Evolutionary conservation across 2,113 vertebrate species (phyloP).

Genomic region (Tetraodon nigroviridis): DNA sequence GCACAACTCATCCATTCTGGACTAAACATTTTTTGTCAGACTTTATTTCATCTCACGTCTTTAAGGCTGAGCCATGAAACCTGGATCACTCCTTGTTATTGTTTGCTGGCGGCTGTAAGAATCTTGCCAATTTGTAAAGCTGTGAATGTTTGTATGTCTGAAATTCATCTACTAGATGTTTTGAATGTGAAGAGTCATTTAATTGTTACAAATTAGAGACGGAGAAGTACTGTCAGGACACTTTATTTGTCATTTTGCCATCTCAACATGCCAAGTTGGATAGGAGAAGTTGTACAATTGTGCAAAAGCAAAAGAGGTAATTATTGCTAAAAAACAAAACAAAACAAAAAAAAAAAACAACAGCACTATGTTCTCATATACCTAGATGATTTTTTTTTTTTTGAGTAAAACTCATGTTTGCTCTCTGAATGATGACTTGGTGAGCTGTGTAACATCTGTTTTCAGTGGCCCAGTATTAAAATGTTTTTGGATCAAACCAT

Average conservation of each 20-base stretch:
- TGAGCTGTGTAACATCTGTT: constrained; percentile 7
- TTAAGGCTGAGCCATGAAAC: constrained; percentile 31
- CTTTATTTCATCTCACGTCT: constrained; percentile 39
- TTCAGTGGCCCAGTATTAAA: constrained; percentile 34
- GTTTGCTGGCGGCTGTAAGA: constrained; percentile 39
- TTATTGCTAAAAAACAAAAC: constrained; percentile 13
- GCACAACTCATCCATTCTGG: constrained; percentile 29
- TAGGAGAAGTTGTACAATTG: constrained; percentile 11
- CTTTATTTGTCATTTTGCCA: neutral
- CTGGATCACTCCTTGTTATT: neutral
- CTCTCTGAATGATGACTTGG: constrained; percentile 21
- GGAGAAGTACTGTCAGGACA: neutral
- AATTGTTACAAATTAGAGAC: constrained; percentile 17
- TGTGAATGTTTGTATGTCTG: constrained; percentile 26
- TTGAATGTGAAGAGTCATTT: constrained; percentile 36
- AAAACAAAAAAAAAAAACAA: constrained; percentile 7
- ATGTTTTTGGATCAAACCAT: constrained; percentile 9
- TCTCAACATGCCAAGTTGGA: constrained; percentile 20
- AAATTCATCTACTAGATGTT: constrained; percentile 20
- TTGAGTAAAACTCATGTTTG: constrained; percentile 1
- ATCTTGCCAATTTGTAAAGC: constrained; percentile 37
- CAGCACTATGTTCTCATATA: constrained; percentile 17
- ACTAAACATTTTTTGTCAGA: constrained; percentile 28
- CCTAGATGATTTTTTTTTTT: constrained; percentile 8
- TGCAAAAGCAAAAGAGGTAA: constrained; percentile 5